Evolutionary conservation across 1,140 invertebrate genomes (phyloP), one percentile per base, ranked within the genome.

Genomic region (Coelopa frigida): DNA sequence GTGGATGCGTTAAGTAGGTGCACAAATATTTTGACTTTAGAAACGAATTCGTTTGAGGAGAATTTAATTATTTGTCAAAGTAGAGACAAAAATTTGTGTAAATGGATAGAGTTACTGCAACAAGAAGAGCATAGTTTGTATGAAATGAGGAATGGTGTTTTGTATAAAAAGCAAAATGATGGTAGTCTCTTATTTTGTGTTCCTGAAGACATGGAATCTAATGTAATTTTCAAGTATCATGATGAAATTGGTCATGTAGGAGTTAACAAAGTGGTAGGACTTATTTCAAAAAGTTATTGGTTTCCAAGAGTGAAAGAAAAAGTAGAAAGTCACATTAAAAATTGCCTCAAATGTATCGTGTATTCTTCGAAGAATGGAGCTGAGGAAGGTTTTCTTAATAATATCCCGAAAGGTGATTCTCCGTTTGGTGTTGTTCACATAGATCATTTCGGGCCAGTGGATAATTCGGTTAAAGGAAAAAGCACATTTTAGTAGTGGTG

Each of bases 231-330:
- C 18, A 57, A 45, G 42, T 52, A 51, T n/a, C 69, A 71, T 44
- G 54, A 59, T 26, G 54, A 54, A 17, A 35, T 46, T 23, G 64
- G 64, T 26, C 64, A 72, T 59, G 65, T 73, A 53, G 53, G 52
- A n/a, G 45, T 58, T 3, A 50, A 38, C 14, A 74, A 73, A 49
- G 71, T 58, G 2, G 53, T 60, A 47, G 61, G 64, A n/a, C n/a
- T 58, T 5, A 56, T 73, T 3, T 50, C 40, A 24, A 55, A 56
- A 54, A 61, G 71, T 10, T 73, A 60, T 54, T 72, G 50, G 61
- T 72, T 38, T 37, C 57, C 5, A 58, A 70, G 8, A 6, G 66
- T 45, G 14, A 33, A 41, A 15, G 33, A 49, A 8, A 70, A 64
- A 37, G 54, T 70, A 4, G 46, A 56, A 43, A 49, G 56, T 22